Percentiles rank a stretch among this genome's conserved stretches.
Conservation (phyloP, 2,113 vertebrate species). For the Pardalotus punctatus region DNA sequence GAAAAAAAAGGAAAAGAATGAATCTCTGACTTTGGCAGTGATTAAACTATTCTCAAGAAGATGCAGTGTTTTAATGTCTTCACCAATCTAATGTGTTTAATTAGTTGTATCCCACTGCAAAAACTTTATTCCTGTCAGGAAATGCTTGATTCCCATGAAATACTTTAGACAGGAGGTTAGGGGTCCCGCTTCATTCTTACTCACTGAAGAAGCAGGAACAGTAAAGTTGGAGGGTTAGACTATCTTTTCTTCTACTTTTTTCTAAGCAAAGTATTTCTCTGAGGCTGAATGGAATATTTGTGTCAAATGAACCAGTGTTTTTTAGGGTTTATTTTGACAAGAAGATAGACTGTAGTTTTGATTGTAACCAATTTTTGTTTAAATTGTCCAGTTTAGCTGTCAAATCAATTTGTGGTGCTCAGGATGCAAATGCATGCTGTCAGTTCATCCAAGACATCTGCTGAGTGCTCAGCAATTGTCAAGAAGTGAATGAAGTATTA, state of each 20-base stretch:
- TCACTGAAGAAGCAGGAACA: neutral
- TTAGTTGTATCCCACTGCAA: neutral
- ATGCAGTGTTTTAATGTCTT: neutral
- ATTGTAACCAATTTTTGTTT: neutral
- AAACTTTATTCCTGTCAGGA: neutral
- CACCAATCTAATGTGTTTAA: neutral
- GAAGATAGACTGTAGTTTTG: neutral
- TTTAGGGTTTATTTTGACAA: neutral
- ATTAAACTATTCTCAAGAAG: neutral
- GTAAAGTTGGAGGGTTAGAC: neutral
- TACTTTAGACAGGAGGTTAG: neutral
- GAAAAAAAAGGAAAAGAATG: neutral
- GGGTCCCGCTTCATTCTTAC: neutral
- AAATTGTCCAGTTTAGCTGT: slow-evolving; percentile 18
- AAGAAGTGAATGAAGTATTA: neutral
- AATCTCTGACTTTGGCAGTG: neutral
- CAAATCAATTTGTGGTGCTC: neutral
- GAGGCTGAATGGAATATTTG: neutral
- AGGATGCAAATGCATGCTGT: neutral
- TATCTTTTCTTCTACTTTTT: neutral
- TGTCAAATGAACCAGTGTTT: neutral
- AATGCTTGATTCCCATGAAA: neutral
- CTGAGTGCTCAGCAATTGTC: neutral
- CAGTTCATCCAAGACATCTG: neutral
- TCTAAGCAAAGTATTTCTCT: neutral